Percentiles rank a stretch among this genome's conserved stretches.
Evolutionary conservation across 2,797 vertebrate genomes (phyloP).

Genomic region (Percopsis omiscomaycus): DNA sequence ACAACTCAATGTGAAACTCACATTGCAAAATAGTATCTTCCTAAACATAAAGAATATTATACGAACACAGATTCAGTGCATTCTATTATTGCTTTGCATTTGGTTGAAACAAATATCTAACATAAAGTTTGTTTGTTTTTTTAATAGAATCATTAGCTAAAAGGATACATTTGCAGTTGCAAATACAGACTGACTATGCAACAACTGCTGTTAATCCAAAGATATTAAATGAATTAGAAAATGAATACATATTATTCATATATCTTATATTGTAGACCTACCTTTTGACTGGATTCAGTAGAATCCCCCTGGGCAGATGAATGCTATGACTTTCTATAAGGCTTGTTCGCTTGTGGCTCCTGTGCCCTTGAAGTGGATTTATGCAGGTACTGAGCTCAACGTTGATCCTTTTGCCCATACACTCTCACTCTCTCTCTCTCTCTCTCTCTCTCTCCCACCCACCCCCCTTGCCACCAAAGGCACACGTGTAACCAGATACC

Average conservation of each 20-base stretch:
- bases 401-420: constrained; percentile 30
- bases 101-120: no score
- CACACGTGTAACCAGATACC: constrained; percentile 73
- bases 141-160: not conserved
- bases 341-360: constrained; percentile 44
- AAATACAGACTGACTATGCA: no score
- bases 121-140: no score
- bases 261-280: constrained; percentile 1
- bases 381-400: constrained; percentile 61
- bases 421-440: constrained; percentile 19
- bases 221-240: not conserved
- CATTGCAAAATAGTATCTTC: not conserved
- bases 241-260: not conserved
- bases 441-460: constrained; percentile 15
- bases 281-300: constrained; percentile 25
- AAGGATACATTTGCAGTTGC: not conserved
- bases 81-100: no score
- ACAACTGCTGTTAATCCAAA: no score
- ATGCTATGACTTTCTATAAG: constrained; percentile 30
- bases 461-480: constrained; percentile 27
- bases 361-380: constrained; percentile 70
- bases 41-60: not conserved
- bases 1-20: constrained; percentile 1
- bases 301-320: constrained; percentile 30
- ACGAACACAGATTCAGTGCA: no score